Evolutionary conservation across 2,113 vertebrate genomes (phyloP).

Genomic region (Panthera tigris): DNA sequence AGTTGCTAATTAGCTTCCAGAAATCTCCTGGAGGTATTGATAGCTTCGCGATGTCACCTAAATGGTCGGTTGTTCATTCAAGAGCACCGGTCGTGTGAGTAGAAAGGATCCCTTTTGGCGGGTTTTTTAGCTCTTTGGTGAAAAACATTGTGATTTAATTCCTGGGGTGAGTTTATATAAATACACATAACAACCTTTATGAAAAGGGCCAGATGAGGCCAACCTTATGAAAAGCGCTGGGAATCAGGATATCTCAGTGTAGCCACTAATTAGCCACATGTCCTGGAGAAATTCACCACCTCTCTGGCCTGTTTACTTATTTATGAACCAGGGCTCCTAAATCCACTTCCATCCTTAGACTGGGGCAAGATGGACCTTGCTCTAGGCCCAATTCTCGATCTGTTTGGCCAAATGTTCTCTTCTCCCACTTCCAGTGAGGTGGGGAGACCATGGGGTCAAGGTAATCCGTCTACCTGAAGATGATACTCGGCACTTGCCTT

Average conservation of each 20-base stretch:
- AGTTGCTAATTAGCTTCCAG: slow-evolving; percentile 68
- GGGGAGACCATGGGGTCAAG: background rate
- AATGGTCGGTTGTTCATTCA: slow-evolving; percentile 47
- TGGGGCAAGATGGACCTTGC: background rate
- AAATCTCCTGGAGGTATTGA: slow-evolving; percentile 37
- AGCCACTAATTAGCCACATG: background rate
- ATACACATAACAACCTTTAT: background rate
- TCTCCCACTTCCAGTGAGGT: background rate
- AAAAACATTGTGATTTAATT: background rate
- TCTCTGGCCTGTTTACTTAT: background rate
- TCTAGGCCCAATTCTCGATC: background rate
- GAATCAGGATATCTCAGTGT: background rate
- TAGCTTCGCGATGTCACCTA: slow-evolving; percentile 35
- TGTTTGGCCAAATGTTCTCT: background rate
- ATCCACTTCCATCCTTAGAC: background rate
- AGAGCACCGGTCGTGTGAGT: background rate
- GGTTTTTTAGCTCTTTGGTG: background rate
- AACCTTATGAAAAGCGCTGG: background rate
- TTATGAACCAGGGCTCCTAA: background rate
- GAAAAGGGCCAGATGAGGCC: background rate
- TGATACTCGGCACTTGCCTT: background rate
- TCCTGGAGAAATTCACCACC: background rate
- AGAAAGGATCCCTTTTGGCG: background rate
- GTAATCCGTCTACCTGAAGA: background rate
- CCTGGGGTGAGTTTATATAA: background rate